Evolutionary conservation across 2,888 invertebrate genomes (phyloP).

Genomic region (Microctonus brassicae): DNA sequence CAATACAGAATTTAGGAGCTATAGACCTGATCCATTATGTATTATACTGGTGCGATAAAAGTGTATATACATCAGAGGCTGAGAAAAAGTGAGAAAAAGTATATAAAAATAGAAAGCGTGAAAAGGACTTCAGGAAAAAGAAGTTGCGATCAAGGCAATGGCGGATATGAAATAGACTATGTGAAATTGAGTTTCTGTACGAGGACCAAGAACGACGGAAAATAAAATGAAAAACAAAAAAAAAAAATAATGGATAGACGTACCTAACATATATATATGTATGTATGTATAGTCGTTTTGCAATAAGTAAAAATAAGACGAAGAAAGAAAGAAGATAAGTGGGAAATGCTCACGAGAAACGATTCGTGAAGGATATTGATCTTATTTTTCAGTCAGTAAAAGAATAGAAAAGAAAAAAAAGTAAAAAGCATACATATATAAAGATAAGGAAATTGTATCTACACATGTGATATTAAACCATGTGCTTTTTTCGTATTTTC

Average conservation of each 20-base stretch:
- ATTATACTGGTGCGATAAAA: not conserved
- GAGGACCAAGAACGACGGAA: not conserved
- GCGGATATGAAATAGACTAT: not conserved
- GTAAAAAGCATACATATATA: not conserved
- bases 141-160: constrained; percentile 12
- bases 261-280: not conserved
- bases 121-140: not conserved
- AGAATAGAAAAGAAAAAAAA: not conserved
- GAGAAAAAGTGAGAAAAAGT: not conserved
- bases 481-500: not conserved
- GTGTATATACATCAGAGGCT: not conserved
- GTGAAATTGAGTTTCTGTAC: not conserved
- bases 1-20: not conserved
- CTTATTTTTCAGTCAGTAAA: constrained; percentile 22
- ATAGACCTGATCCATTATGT: not conserved
- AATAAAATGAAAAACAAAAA: not conserved
- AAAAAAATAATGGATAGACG: not conserved
- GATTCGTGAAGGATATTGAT: constrained; percentile 45
- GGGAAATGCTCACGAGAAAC: constrained; percentile 28
- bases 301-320: constrained; percentile 21
- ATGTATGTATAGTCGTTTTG: not conserved
- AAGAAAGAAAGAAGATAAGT: constrained; percentile 13
- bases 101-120: not conserved
- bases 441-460: not conserved
- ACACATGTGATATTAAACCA: not conserved